Base-by-base conservation (phyloP, 37 sponge, comb jelly and placozoan genomes). In the Diacarnus erythraeanus region DNA sequence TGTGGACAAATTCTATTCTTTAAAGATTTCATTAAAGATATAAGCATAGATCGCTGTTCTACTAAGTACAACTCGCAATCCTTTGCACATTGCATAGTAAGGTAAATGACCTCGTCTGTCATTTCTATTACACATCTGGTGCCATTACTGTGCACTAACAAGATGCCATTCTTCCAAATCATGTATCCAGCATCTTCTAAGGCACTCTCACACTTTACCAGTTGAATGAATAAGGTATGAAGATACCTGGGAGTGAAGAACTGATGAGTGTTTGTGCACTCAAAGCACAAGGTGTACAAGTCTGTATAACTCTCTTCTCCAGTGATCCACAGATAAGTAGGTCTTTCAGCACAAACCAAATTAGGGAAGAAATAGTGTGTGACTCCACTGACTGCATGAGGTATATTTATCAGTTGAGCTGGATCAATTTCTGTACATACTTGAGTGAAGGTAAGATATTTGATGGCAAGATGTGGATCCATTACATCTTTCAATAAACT, bases 121-220 rank as follows among this genome's bases (percentile, higher is more conserved):
- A 63, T n/a, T 15, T 63, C 64, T 9, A 63, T 27, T 15, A 63
- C 26, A 63, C 30, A 30, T 27, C 31, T 27, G 31, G 31, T 27
- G 31, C 17, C 64, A 30, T 27, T 63, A 8, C 30, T 63, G 64
- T 63, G 26, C 6, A 63, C 31, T 27, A n/a, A 63, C 30, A n/a
- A 63, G 64, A 63, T 63, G 64, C 64, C 64, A n/a, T 27, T n/a
- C 20, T 63, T 63, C 64, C 64, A 63, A 8, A 63, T 63, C 6
- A n/a, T 5, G 18, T 27, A 63, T 27, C 5, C 64, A 30, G 64
- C 17, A 27, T 63, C 20, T 5, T 9, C 5, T n/a, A n/a, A 27
- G 20, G 8, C 4, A 20, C 30, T 4, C 8, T n/a, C 64, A 63
- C 8, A 63, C 6, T 30, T 8, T 15, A 27, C 8, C 18, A 63